Base-by-base conservation (phyloP, 2,113 vertebrate genomes). In the Ophthalmolycus amberensis region DNA sequence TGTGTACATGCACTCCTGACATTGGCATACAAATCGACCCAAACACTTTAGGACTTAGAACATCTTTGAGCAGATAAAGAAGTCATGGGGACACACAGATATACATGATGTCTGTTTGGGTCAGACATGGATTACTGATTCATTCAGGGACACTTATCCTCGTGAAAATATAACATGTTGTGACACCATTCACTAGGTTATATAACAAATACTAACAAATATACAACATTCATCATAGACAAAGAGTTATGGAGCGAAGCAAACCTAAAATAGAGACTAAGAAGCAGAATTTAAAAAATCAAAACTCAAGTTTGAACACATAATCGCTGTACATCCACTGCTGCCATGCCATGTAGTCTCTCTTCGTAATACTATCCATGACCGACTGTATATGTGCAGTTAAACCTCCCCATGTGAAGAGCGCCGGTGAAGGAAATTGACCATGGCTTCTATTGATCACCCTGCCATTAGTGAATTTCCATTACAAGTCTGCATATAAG, bases 381-480 rank as follows among this genome's bases (percentile, higher is more conserved):
- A 78, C 66, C 58, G 71, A 72, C 71, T 74, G 14, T 66, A 58
- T 42, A 15, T 63, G 60, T 76, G 81, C 85, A 84, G 77, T 77
- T 64, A 81, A 80, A 83, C 82, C 86, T 70, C 56, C 38, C 58
- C 50, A 86, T 60, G 66, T 80, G 59, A 86, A 60, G 71, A 85
- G 48, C 38, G 58, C 50, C 40, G 16, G 78, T 32, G 71, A 90
- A 88, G 83, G 77, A 82, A 68, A 88, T 34, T 78, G 85, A 82
- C 81, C 65, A 56, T 79, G 86, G 77, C 86, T 84, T 87, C 29
- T 94, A 94, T 93, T 91, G 91, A 95, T 91, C 90, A 85, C 69
- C 58, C 71, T 74, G 70, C 90, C 92, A 93, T 94, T 94, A 95
- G 90, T 82, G 88, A 79, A 86, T 89, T 88, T 84, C 93, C 93